Evolutionary conservation across 2,888 invertebrate species (phyloP).

Genomic region (Megamerina dolium): DNA sequence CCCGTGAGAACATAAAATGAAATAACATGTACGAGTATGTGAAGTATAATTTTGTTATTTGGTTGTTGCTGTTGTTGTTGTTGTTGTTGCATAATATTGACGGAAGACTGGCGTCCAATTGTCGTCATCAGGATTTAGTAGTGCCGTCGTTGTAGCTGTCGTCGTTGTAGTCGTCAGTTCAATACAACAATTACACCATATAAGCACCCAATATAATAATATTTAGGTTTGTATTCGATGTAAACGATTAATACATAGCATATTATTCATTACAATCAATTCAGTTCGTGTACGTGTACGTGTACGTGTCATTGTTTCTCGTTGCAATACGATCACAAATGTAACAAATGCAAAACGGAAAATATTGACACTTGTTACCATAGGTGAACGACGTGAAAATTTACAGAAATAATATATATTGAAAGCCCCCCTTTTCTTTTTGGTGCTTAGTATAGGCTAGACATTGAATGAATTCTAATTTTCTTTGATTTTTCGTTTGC

Average conservation of each 20-base stretch:
- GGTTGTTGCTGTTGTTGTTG: too few species aligned
- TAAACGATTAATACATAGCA: too few species aligned
- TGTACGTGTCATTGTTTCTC: not conserved
- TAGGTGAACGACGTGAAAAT: not conserved
- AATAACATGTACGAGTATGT: constrained; percentile 4
- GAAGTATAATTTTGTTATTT: too few species aligned
- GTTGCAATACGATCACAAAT: constrained; percentile 6
- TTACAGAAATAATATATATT: not conserved
- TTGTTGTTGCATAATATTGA: too few species aligned
- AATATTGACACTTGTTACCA: not conserved
- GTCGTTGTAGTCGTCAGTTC: too few species aligned
- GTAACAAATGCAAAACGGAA: constrained; percentile 7
- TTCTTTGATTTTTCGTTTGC: not conserved
- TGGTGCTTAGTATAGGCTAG: too few species aligned
- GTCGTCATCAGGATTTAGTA: constrained; percentile 6
- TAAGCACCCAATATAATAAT: too few species aligned
- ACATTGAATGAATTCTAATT: not conserved
- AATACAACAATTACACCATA: too few species aligned
- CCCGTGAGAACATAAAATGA: constrained; percentile 15
- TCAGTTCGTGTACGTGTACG: not conserved
- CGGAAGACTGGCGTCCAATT: constrained; percentile 7
- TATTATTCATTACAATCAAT: constrained; percentile 2
- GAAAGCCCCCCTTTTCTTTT: not conserved
- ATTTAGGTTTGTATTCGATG: too few species aligned
- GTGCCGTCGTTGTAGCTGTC: not conserved